Conservation (phyloP, 2,113 vertebrate species). For the Stictonetta naevosa region DNA sequence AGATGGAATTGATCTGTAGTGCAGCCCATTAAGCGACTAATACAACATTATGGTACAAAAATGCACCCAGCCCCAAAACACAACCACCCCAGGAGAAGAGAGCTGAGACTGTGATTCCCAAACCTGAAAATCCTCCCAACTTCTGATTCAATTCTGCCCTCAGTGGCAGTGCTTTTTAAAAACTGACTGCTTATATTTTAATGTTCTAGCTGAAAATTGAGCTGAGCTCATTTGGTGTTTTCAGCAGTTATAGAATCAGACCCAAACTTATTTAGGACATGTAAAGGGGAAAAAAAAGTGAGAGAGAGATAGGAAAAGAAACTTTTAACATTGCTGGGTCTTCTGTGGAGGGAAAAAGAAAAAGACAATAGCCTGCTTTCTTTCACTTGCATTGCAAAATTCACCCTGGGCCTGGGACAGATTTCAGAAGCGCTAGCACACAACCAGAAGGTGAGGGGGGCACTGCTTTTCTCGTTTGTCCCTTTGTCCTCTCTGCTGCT, state of each 20-base stretch:
- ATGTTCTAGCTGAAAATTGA: neutral
- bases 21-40: neutral
- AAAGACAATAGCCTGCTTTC: neutral
- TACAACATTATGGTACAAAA: neutral
- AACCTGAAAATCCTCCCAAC: neutral
- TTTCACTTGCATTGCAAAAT: neutral
- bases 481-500: constrained; percentile 35
- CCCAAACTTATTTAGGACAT: neutral
- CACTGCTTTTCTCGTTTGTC: neutral
- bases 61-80: neutral
- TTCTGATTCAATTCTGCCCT: neutral
- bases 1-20: neutral
- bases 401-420: neutral
- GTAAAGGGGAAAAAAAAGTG: rapidly evolving
- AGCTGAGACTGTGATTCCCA: neutral
- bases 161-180: neutral
- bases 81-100: neutral
- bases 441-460: neutral
- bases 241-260: neutral
- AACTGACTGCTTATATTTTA: neutral
- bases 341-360: neutral
- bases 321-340: neutral
- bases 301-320: neutral
- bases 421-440: neutral
- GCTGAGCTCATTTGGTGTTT: neutral